Evolutionary conservation across 1,140 invertebrate genomes (phyloP), one percentile per base, ranked within the genome.

Genomic region (Lamellibrachia luymesi): DNA sequence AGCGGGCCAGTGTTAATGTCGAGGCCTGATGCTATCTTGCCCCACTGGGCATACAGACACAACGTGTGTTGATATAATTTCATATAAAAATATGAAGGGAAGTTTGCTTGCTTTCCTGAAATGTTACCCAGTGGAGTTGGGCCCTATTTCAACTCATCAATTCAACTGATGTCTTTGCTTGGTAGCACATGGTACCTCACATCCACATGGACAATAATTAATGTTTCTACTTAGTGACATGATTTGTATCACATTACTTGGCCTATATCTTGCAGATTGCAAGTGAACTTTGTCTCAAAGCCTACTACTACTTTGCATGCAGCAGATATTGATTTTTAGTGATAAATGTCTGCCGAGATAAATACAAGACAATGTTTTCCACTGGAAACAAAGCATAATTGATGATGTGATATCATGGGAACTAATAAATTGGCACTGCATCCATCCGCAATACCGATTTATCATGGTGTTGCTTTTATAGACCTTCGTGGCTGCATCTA

Each of bases 351-450:
- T 22, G 2, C 13, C 1, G 64, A 80, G 64, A 80, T 17, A 80
- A 80, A 80, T 22, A 80, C 64, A 80, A 80, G 64, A 80, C 64
- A 80, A 10, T 80, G 64, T 80, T 80, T 80, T 80, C 25, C 64
- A 80, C 64, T 80, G 64, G 64, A 80, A 22, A 80, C 64, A 80
- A 80, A 80, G 64, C 64, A 80, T 80, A 80, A 80, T 80, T 80
- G 64, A 80, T 80, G 64, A 80, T 80, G 64, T 80, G 64, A 80
- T 80, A 22, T 80, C 64, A 80, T 80, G 64, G 64, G 64, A 80
- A 80, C 13, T 22, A 80, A 10, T 80, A 80, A 22, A 80, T 80
- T 80, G 64, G 64, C 64, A 10, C 2, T 8, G 13, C 64, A 80
- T 80, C 64, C 64, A 80, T 80, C 64, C 13, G 64, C 52, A 17